Percentiles rank a stretch among this genome's conserved stretches.
These are phyloP conservation scores for Phortica magna DNA, from an alignment of 2,888 invertebrate species.

Conservation along the genomic window DNA sequence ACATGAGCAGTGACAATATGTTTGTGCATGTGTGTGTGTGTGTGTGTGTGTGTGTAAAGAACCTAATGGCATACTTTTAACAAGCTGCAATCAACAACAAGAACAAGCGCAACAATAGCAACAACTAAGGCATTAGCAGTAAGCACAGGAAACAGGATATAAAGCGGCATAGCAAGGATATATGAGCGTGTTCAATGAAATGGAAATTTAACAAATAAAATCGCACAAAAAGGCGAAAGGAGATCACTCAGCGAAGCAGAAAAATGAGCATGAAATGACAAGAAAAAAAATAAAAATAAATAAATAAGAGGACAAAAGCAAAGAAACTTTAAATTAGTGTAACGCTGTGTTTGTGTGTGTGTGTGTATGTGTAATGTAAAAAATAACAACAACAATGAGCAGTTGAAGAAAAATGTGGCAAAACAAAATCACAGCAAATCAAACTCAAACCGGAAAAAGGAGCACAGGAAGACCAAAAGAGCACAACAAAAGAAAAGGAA, in stretches of 20 bases:
- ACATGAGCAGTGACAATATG: slow-evolving; percentile 35
- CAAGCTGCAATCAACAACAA: slow-evolving; percentile 52
- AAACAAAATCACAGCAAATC: slow-evolving; percentile 68
- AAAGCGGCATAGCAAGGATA: slow-evolving; percentile 57
- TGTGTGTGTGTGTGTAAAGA: slow-evolving; percentile 29
- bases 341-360: not conserved
- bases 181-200: slow-evolving; percentile 72
- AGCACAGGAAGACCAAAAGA: not conserved
- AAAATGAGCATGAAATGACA: slow-evolving; percentile 18
- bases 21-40: no score
- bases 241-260: slow-evolving; percentile 14
- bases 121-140: slow-evolving; percentile 22
- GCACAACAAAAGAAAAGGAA: not conserved
- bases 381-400: not conserved
- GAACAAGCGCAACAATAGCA: slow-evolving; percentile 11
- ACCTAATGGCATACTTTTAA: slow-evolving; percentile 68
- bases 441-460: slow-evolving; percentile 46
- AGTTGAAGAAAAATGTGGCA: not conserved
- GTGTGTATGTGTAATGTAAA: not conserved
- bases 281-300: slow-evolving; percentile 23
- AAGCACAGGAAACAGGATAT: slow-evolving; percentile 40
- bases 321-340: slow-evolving; percentile 12
- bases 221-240: slow-evolving; percentile 44
- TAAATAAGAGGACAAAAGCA: not conserved
- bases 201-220: slow-evolving; percentile 72